Evolutionary conservation across 2,888 invertebrate genomes (phyloP), one percentile per base, ranked within the genome.

Genomic region (Caenorhabditis sp.): DNA sequence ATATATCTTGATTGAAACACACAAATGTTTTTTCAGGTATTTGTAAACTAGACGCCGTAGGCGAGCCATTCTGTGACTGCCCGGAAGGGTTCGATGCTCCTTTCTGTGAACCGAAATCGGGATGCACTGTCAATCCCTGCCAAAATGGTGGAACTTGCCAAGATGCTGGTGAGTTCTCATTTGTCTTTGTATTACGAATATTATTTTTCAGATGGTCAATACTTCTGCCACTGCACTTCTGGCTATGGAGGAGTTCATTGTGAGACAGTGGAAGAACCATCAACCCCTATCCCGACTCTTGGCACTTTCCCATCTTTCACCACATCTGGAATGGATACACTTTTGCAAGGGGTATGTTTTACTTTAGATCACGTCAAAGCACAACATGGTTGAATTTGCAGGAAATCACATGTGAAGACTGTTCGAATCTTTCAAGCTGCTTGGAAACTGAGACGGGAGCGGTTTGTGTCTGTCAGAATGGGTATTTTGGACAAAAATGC

Each of bases 101-200:
- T 24, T 86, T 84, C 31, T 84, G 85, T 56, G 85, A 86, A n/a
- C 80, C 80, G 12, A 64, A 72, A 64, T 83, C 81, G 8, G 72
- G 68, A n/a, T 88, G 88, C 63, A 51, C 49, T 8, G 63, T 84
- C 16, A 85, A 84, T 31, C 90, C 90, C 2, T 91, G 90, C 79
- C 76, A 85, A 49, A 91, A 91, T 73, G 88, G 96, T 58, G 97
- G 95, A 19, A 96, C 96, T 4, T 92, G 0, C 86, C 66, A 89
- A 97, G 91, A 96, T 96, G 28, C 96, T 96, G 92, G 97, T 97
- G 44, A 24, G 38, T 4, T 0, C 6, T 1, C 10, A 31, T 31
- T n/a, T 12, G 12, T n/a, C n/a, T n/a, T n/a, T n/a, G n/a, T n/a
- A n/a, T n/a, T n/a, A n/a, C n/a, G n/a, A n/a, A 49, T 26, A 58